These are phyloP conservation scores for Amiota minor DNA, from an alignment of 2,888 invertebrate species.

Conservation along the genomic window DNA sequence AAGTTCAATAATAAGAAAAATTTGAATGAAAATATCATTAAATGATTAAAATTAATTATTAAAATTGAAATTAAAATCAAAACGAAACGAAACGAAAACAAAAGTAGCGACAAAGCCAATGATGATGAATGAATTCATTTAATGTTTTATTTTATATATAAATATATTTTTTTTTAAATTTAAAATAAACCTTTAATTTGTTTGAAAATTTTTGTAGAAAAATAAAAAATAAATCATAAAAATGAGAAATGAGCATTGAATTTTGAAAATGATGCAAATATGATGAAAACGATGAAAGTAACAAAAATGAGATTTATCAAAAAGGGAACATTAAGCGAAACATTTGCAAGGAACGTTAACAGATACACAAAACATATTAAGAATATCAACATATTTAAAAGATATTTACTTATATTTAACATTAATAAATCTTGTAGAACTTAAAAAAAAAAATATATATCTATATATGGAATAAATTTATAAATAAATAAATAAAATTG, in stretches of 20 bases:
- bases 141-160: slow-evolving; percentile 9
- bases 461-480: slow-evolving; percentile 24
- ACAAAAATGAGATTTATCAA: slow-evolving; percentile 39
- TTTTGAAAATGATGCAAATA: neutral
- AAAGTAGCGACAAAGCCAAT: slow-evolving; percentile 11
- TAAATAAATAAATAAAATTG: slow-evolving; percentile 1
- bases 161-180: neutral
- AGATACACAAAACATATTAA: slow-evolving; percentile 26
- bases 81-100: neutral
- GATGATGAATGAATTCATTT: slow-evolving; percentile 5
- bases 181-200: neutral
- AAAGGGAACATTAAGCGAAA: slow-evolving; percentile 45
- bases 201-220: neutral
- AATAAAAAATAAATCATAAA: neutral
- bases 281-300: slow-evolving; percentile 37
- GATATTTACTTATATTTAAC: slow-evolving; percentile 21
- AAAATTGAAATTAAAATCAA: neutral
- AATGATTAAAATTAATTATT: slow-evolving; percentile 8
- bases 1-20: neutral
- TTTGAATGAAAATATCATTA: slow-evolving; percentile 30
- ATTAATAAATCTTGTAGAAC: slow-evolving; percentile 56
- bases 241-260: neutral
- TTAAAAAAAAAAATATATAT: slow-evolving; percentile 48
- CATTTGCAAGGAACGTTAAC: slow-evolving; percentile 54
- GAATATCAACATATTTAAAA: slow-evolving; percentile 35